Percentiles rank a stretch among this genome's conserved stretches.
Evolutionary conservation across 2,888 invertebrate species (phyloP).

Genomic region (Phortica okadai): DNA sequence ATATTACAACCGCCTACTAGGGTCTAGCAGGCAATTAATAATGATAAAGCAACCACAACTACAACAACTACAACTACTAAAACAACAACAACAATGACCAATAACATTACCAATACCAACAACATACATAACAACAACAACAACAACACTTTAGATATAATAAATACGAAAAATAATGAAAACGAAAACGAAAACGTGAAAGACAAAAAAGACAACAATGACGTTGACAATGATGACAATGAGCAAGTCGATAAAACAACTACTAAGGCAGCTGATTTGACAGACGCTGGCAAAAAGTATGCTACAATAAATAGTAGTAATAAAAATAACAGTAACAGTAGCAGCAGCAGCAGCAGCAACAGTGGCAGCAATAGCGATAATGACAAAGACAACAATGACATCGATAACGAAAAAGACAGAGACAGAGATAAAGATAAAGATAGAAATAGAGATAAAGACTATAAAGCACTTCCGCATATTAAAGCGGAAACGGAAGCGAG

Average conservation of each 20-base stretch:
- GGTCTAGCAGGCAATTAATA: slow-evolving; percentile 79
- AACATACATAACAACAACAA: slow-evolving; percentile 52
- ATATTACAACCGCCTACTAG: slow-evolving; percentile 93
- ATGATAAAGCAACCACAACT: slow-evolving; percentile 56
- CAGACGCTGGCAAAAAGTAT: slow-evolving; percentile 32
- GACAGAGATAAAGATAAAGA: not conserved
- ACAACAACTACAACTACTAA: slow-evolving; percentile 51
- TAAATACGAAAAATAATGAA: slow-evolving; percentile 33
- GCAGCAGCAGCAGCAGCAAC: slow-evolving; percentile 37
- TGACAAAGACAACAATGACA: slow-evolving; percentile 28
- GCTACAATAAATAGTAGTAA: slow-evolving; percentile 46
- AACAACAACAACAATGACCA: slow-evolving; percentile 50
- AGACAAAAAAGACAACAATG: slow-evolving; percentile 22
- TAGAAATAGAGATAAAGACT: slow-evolving; percentile 27
- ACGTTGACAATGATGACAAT: slow-evolving; percentile 13
- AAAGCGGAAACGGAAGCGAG: slow-evolving; percentile 8
- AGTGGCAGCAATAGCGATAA: slow-evolving; percentile 39
- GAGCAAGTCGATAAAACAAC: not conserved
- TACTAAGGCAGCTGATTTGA: not conserved
- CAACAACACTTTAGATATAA: slow-evolving; percentile 49
- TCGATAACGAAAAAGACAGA: not conserved
- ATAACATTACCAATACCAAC: slow-evolving; percentile 49
- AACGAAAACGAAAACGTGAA: slow-evolving; percentile 28
- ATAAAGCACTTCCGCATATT: slow-evolving; percentile 25
- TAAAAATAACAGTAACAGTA: slow-evolving; percentile 36